Evolutionary conservation across 2,888 invertebrate species (phyloP).

Genomic region (Torymus auratus): DNA sequence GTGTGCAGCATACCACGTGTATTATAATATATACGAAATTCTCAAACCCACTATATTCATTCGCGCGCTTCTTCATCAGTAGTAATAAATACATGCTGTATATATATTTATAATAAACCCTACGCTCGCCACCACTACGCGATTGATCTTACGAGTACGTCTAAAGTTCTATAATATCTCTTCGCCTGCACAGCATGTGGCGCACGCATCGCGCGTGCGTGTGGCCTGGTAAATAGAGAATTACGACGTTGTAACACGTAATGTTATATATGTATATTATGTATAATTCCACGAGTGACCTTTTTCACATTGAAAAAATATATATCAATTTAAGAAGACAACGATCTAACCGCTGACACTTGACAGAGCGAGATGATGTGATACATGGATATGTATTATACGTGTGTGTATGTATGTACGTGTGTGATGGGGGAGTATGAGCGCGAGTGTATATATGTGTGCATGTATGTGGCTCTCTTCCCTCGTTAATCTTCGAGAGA

Average conservation of each 20-base stretch:
- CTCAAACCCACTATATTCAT: constrained; percentile 60
- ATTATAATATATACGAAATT: constrained; percentile 65
- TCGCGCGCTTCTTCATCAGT: background rate
- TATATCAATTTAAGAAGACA: constrained; percentile 67
- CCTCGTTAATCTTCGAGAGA: background rate
- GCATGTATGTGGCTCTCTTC: background rate
- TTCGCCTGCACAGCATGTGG: too few relatives aligned
- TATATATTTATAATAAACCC: constrained; percentile 11
- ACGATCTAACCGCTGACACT: constrained; percentile 63
- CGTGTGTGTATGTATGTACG: background rate
- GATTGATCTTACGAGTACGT: constrained; percentile 39
- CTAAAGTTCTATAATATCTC: constrained; percentile 24
- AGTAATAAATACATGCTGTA: constrained; percentile 23
- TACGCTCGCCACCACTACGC: constrained; percentile 25
- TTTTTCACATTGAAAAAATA: constrained; percentile 73
- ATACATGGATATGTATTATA: constrained; percentile 67
- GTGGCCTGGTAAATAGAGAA: constrained; percentile 10
- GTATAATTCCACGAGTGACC: constrained; percentile 60
- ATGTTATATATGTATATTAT: constrained; percentile 33
- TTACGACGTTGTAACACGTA: constrained; percentile 28
- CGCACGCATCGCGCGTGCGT: background rate
- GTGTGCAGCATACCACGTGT: constrained; percentile 54
- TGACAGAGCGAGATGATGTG: constrained; percentile 52
- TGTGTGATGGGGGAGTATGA: background rate
- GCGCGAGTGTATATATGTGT: too few relatives aligned